These are phyloP conservation scores for Hippasteria phrygiana DNA, from an alignment of 53 echinoderm and acorn worm genomes.

Conservation along the genomic window DNA sequence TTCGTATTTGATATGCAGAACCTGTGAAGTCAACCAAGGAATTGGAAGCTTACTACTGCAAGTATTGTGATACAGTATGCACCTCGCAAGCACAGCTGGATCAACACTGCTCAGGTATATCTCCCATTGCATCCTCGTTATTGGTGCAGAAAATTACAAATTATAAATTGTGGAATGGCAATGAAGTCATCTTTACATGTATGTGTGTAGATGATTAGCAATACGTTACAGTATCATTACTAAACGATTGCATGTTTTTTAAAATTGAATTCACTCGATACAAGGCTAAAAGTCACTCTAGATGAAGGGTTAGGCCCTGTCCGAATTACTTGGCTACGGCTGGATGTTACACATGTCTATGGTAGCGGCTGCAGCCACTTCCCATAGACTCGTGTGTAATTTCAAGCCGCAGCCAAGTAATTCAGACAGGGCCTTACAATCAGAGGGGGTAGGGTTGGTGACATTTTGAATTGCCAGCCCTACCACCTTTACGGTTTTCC, in stretches of 20 bases:
- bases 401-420: too few relatives aligned
- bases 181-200: neutral
- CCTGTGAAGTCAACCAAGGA: neutral
- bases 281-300: too few relatives aligned
- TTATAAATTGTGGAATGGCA: neutral
- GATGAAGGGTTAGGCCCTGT: too few relatives aligned
- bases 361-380: too few relatives aligned
- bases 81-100: conserved; percentile 37
- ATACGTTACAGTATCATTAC: neutral
- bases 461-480: too few relatives aligned
- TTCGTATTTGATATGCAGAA: neutral
- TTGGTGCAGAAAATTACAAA: neutral
- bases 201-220: neutral
- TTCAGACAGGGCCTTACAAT: too few relatives aligned
- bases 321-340: too few relatives aligned
- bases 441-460: too few relatives aligned
- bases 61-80: conserved; percentile 20
- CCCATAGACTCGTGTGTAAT: too few relatives aligned
- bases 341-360: too few relatives aligned
- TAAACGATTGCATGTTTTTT: neutral
- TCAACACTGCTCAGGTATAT: conserved; percentile 27
- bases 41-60: conserved; percentile 9
- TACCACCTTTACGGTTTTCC: too few relatives aligned
- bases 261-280: too few relatives aligned
- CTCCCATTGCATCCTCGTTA: neutral